These are phyloP conservation scores for Hippasteria phrygiana DNA, from an alignment of 53 echinoderm and acorn worm genomes.

Conservation along the genomic window DNA sequence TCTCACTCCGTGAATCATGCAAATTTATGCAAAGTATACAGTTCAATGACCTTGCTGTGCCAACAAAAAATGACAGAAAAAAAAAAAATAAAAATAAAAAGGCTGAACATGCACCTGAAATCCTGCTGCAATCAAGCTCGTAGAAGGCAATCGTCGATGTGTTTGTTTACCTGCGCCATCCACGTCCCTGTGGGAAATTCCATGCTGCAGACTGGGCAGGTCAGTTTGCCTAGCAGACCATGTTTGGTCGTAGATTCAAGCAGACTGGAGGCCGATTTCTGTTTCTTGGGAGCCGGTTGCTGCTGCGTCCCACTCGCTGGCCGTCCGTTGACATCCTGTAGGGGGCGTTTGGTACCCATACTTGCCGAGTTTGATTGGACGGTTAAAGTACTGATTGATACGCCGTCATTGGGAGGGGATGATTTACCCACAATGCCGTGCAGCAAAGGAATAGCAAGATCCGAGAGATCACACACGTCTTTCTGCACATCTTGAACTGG, in stretches of 20 bases:
- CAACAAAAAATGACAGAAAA: no score
- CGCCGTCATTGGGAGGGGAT: neutral
- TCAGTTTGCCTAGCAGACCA: constrained; percentile 36
- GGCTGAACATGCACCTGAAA: no score
- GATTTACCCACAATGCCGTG: constrained; percentile 4
- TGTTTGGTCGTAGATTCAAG: constrained; percentile 1
- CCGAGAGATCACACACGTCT: neutral
- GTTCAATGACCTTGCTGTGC: no score
- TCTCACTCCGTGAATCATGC: no score
- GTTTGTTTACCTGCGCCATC: constrained; percentile 78
- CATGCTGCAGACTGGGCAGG: constrained; percentile 84
- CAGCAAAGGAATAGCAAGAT: neutral
- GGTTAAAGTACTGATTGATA: neutral
- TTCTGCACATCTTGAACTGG: neutral
- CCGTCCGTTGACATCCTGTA: constrained; percentile 34
- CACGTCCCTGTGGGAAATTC: constrained; percentile 73
- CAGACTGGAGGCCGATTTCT: neutral
- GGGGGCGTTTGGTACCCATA: constrained; percentile 38
- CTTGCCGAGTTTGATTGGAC: neutral
- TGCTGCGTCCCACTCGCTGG: neutral
- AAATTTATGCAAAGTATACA: no score
- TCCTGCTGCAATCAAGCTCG: neutral
- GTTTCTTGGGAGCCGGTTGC: constrained; percentile 19
- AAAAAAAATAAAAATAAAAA: no score
- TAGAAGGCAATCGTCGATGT: constrained; percentile 82